These are phyloP conservation scores for Orcinus orca DNA, from an alignment of 2,113 vertebrate genomes.

Conservation along the genomic window DNA sequence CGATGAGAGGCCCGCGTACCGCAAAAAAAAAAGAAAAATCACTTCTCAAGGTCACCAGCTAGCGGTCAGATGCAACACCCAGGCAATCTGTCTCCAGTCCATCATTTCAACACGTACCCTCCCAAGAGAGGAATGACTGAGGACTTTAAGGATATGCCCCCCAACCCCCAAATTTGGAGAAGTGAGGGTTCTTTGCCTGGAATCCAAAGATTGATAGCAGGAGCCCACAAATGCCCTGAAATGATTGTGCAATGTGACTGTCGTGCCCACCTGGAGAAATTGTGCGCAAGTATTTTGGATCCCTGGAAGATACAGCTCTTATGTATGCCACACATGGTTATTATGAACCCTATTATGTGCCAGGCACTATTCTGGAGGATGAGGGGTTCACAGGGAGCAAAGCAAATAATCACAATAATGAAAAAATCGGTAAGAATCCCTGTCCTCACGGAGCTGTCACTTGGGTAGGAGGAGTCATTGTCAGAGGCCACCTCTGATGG, in stretches of 20 bases:
- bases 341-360: background rate
- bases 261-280: background rate
- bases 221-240: background rate
- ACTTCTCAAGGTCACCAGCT: background rate
- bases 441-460: background rate
- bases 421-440: background rate
- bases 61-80: background rate
- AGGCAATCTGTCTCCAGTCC: background rate
- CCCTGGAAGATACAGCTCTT: background rate
- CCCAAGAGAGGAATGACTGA: background rate
- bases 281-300: background rate
- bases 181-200: background rate
- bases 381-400: background rate
- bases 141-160: background rate
- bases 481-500: background rate
- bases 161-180: background rate
- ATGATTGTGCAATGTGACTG: accelerated
- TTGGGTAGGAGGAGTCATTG: background rate
- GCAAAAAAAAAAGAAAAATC: background rate
- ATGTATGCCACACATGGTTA: background rate
- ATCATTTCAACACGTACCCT: background rate
- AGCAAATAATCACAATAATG: background rate
- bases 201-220: background rate
- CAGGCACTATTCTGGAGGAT: background rate
- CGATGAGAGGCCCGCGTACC: no score